Conservation (phyloP, 2,888 invertebrate species). For the Ennomos quercinarius region DNA sequence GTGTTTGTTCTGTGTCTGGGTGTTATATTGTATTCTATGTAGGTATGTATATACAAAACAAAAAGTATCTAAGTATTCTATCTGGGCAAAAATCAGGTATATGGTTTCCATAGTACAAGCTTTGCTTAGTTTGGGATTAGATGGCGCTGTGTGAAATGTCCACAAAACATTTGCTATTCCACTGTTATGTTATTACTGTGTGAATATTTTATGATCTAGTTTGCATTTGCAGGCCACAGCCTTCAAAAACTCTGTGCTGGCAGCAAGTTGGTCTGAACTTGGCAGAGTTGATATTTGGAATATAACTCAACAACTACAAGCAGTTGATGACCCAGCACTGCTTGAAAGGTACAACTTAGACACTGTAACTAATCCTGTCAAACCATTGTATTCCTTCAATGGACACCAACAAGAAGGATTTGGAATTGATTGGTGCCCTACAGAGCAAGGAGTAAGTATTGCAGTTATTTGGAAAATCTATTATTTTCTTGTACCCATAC, state of each 20-base stretch:
- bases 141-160: too few relatives aligned
- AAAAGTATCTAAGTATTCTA: too few relatives aligned
- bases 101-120: too few relatives aligned
- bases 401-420: conserved; percentile 98
- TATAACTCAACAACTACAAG: conserved; percentile 91
- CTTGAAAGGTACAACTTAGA: conserved; percentile 88
- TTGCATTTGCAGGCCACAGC: conserved; percentile 79
- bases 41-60: too few relatives aligned
- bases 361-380: conserved; percentile 80
- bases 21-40: too few relatives aligned
- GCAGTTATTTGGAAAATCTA: too few relatives aligned
- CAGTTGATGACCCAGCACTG: conserved; percentile 89
- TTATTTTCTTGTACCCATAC: background rate
- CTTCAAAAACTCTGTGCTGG: conserved; percentile 88
- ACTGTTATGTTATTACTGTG: too few relatives aligned
- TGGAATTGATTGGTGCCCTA: conserved; percentile 96
- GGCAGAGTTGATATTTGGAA: conserved; percentile 98
- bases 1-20: too few relatives aligned
- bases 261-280: conserved; percentile 98
- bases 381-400: conserved; percentile 93
- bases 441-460: conserved; percentile 88
- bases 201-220: background rate
- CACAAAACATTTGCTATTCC: too few relatives aligned
- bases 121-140: too few relatives aligned
- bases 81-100: too few relatives aligned